Conservation (phyloP, 2,888 invertebrate genomes). For the Phortica okadai region DNA sequence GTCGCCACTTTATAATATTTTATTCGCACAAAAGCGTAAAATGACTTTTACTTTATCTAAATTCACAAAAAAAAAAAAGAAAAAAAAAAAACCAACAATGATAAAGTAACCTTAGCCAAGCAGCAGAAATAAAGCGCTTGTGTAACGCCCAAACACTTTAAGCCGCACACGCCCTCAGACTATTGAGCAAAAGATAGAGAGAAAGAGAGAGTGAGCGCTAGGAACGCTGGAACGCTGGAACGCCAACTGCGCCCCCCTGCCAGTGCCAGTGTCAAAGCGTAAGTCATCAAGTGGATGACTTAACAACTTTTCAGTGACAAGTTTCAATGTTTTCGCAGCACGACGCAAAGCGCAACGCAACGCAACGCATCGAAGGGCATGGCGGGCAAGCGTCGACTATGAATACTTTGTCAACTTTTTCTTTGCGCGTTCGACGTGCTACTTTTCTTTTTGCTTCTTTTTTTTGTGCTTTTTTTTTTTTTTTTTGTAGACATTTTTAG, state of each 20-base stretch:
- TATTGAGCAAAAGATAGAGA: neutral
- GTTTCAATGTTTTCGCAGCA: constrained; percentile 56
- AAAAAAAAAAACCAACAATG: neutral
- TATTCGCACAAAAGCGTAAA: constrained; percentile 38
- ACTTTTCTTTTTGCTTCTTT: constrained; percentile 17
- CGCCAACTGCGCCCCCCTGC: constrained; percentile 27
- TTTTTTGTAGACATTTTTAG: neutral
- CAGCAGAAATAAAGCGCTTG: neutral
- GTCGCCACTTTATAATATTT: constrained; percentile 41
- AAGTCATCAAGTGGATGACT: constrained; percentile 67
- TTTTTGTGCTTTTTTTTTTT: constrained; percentile 1
- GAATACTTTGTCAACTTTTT: constrained; percentile 68
- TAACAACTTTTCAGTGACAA: constrained; percentile 68
- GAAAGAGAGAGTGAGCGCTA: neutral
- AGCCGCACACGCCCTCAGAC: constrained; percentile 5
- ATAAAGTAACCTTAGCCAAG: constrained; percentile 1
- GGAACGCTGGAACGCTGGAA: neutral
- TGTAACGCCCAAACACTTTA: constrained; percentile 55
- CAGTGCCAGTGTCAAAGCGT: constrained; percentile 47
- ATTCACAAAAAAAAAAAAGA: neutral
- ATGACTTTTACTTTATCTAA: constrained; percentile 43
- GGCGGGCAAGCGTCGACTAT: constrained; percentile 52
- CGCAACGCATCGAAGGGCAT: neutral
- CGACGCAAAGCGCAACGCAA: neutral
- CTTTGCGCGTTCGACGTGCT: constrained; percentile 47